Percentiles rank a stretch among this genome's conserved stretches.
Conservation (phyloP, 2,888 invertebrate species). For the Trissoscelio sp. region DNA sequence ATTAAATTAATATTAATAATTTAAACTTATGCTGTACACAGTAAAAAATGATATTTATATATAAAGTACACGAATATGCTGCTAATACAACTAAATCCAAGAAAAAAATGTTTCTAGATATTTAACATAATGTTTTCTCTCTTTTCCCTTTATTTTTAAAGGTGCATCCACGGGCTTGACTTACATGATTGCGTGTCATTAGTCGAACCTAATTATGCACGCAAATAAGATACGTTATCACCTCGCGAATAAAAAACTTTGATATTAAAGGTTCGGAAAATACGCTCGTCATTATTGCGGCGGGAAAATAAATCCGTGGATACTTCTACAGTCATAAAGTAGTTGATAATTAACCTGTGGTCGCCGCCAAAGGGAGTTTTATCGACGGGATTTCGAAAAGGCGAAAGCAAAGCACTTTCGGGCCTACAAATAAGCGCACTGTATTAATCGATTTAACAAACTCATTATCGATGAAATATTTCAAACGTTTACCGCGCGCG, state of each 20-base stretch:
- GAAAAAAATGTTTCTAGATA: too few species aligned
- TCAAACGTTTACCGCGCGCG: conserved; percentile 80
- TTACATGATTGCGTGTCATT: conserved; percentile 39
- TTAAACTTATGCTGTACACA: too few species aligned
- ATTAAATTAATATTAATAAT: too few species aligned
- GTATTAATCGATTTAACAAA: conserved; percentile 82
- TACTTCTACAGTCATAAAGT: conserved; percentile 50
- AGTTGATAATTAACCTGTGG: conserved; percentile 54
- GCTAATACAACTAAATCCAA: too few species aligned
- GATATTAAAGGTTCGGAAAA: conserved; percentile 49
- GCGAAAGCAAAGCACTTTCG: conserved; percentile 66
- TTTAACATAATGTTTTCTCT: too few species aligned
- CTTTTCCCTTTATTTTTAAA: too few species aligned
- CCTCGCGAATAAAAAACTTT: conserved; percentile 27
- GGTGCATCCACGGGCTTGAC: background rate
- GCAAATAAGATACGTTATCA: conserved; percentile 54
- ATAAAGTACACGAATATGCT: too few species aligned
- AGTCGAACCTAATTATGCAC: conserved; percentile 52
- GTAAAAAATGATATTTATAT: too few species aligned
- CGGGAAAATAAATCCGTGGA: conserved; percentile 47
- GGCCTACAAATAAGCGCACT: conserved; percentile 62
- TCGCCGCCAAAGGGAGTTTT: conserved; percentile 62
- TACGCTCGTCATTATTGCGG: conserved; percentile 40
- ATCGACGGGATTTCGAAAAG: conserved; percentile 60
- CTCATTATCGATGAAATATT: conserved; percentile 82